These are phyloP conservation scores for Limnodromus scolopaceus DNA, from an alignment of 2,797 vertebrate species.

Conservation along the genomic window DNA sequence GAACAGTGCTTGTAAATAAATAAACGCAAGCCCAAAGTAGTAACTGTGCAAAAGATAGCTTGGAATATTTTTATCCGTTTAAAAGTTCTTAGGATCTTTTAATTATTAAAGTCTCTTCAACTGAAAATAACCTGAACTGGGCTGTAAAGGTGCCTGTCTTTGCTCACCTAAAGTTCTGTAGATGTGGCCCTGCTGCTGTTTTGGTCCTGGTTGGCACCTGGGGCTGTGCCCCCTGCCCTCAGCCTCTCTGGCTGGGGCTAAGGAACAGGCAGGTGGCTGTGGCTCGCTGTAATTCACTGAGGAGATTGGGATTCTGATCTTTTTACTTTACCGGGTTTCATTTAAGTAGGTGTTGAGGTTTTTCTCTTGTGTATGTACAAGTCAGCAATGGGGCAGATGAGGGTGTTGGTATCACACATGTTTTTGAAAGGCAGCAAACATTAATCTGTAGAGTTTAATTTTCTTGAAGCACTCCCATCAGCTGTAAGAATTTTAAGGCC, in stretches of 20 bases:
- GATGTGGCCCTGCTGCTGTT: not conserved
- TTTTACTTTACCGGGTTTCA: not conserved
- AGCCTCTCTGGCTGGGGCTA: not conserved
- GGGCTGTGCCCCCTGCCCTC: not conserved
- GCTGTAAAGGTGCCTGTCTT: rapidly evolving
- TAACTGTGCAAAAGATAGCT: not conserved
- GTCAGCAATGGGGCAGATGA: not conserved
- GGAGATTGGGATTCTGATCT: not conserved
- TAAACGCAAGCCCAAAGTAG: not conserved
- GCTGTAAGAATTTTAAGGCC: not conserved
- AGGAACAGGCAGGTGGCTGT: not conserved
- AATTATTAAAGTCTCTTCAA: not conserved
- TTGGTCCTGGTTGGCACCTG: rapidly evolving
- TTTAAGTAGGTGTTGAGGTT: not conserved
- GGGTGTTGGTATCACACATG: not conserved
- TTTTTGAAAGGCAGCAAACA: not conserved
- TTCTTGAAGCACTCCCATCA: not conserved
- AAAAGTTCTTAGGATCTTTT: not conserved
- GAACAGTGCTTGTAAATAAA: not conserved
- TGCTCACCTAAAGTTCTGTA: not conserved
- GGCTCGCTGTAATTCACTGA: not conserved
- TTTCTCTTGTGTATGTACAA: not conserved
- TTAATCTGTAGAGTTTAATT: not conserved
- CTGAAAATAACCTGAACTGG: not conserved
- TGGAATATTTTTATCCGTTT: not conserved